These are phyloP conservation scores for Quadriops clusia DNA, from an alignment of 2,888 invertebrate genomes.

Conservation along the genomic window DNA sequence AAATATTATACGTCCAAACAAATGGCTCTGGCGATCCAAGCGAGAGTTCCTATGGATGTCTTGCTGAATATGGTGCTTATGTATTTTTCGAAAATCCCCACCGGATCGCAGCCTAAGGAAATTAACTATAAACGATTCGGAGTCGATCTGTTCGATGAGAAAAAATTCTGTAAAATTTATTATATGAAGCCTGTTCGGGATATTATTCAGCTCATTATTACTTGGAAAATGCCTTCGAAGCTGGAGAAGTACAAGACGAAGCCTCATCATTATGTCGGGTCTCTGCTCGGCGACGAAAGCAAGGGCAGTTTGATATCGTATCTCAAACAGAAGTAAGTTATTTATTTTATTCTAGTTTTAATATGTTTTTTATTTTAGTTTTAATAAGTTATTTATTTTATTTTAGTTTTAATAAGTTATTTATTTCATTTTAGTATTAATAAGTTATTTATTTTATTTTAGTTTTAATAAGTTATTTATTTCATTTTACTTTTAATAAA, in stretches of 20 bases:
- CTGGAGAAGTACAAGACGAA: conserved; percentile 59
- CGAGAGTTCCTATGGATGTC: too few species aligned
- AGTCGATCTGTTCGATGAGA: conserved; percentile 45
- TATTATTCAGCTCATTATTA: too few species aligned
- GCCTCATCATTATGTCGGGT: conserved; percentile 64
- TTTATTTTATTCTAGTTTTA: too few species aligned
- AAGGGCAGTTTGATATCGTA: conserved; percentile 71
- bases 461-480: too few species aligned
- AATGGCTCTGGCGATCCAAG: conserved; percentile 81
- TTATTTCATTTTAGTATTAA: too few species aligned
- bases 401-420: too few species aligned
- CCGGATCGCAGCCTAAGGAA: conserved; percentile 49
- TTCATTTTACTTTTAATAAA: too few species aligned
- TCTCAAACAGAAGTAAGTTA: conserved; percentile 61
- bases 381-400: too few species aligned
- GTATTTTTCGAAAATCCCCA: conserved; percentile 58
- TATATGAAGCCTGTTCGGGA: conserved; percentile 68
- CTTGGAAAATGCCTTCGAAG: conserved; percentile 51
- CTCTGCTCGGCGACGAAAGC: conserved; percentile 78
- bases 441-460: too few species aligned
- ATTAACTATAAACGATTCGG: conserved; percentile 47
- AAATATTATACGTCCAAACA: conserved; percentile 76
- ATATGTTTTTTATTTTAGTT: too few species aligned
- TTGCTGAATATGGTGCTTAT: conserved; percentile 54
- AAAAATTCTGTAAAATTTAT: conserved; percentile 54